Base-by-base conservation (phyloP, 2,888 invertebrate genomes). In the Timema podura region DNA sequence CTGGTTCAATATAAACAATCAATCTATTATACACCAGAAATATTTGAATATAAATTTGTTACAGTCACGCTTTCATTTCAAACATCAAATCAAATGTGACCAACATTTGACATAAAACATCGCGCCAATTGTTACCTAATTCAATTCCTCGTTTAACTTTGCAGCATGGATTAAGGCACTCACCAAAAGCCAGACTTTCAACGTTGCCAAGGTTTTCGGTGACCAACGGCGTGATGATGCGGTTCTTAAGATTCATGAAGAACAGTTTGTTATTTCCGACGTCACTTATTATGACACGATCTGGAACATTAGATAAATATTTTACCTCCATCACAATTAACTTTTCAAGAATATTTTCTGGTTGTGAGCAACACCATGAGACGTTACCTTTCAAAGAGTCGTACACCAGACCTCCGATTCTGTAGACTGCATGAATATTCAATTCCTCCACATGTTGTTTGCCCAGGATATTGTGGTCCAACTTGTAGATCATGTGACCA, bases 401-500 rank as follows among this genome's bases (percentile, higher is more conserved):
- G 75, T 88, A 91, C 0, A 89, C 86, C 79, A 93, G 80, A 15
- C 89, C 89, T 65, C 87, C 87, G 13, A 91, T 86, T 8, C 85
- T 81, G 13, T n/a, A 48, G 9, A 74, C 30, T 6, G 44, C 47
- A 44, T 57, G 46, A 7, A 71, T 45, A 13, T 57, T 44, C n/a
- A 72, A 57, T 16, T 72, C 67, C 8, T 82, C 82, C 0, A 85
- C 80, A 75, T 85, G 85, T 5, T 91, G 89, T 75, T 86, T 88
- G 5, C 92, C 91, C 46, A 93, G 82, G 0, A 83, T 76, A 73
- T 89, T 86, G 76, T 90, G 89, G 75, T 89, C 86, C 48, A 92
- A 82, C 68, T 85, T 82, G 0, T 89, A 80, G 65, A 93, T 81
- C 8, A 82, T 77, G 8, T 86, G 82, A 0, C 84, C 86, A 0